These are phyloP conservation scores for Diarsia brunnea DNA, from an alignment of 2,888 invertebrate genomes.

Conservation along the genomic window DNA sequence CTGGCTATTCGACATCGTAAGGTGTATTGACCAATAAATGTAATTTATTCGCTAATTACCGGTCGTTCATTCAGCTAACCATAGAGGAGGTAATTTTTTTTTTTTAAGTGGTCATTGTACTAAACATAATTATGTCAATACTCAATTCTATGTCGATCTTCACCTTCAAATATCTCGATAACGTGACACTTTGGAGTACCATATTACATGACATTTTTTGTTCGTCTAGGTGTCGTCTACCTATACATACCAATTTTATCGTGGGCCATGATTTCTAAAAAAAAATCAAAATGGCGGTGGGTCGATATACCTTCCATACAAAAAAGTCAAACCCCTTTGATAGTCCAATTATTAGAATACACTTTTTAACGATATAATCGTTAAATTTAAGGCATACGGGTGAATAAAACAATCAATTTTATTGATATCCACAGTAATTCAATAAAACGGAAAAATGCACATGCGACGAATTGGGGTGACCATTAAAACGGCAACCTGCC, in stretches of 20 bases:
- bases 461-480: not conserved
- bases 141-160: no score
- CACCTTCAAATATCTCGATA: no score
- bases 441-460: constrained; percentile 7
- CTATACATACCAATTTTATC: no score
- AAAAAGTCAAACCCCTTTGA: no score
- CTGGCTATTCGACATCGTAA: constrained; percentile 16
- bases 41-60: constrained; percentile 31
- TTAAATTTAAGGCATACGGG: not conserved
- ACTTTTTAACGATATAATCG: constrained; percentile 3
- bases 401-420: constrained; percentile 19
- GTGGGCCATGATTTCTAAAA: no score
- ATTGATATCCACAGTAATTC: constrained; percentile 21
- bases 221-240: no score
- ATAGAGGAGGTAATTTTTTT: not conserved
- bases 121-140: no score
- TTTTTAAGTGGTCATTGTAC: no score
- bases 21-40: constrained; percentile 10
- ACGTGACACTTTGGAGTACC: no score
- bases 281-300: no score
- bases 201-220: no score
- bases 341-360: not conserved
- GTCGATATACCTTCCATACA: no score
- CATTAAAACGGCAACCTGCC: constrained; percentile 32
- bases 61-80: not conserved